Evolutionary conservation across 2,888 invertebrate species (phyloP).

Genomic region (Pseudoips prasinana): DNA sequence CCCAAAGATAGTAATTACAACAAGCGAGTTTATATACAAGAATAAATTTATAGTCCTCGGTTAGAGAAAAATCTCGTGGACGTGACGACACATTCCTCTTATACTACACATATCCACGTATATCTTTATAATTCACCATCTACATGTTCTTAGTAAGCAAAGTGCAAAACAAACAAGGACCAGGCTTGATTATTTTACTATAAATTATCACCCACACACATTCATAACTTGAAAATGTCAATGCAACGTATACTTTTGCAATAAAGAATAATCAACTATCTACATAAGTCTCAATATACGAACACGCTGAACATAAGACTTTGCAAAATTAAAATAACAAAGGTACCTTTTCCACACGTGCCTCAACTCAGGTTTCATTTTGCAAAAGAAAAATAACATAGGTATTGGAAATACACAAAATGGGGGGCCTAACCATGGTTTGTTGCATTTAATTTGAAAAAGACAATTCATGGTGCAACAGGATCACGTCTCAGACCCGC

Average conservation of each 20-base stretch:
- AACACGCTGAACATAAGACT: conserved; percentile 37
- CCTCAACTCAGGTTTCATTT: conserved; percentile 65
- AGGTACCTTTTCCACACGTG: conserved; percentile 64
- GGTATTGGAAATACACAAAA: conserved; percentile 47
- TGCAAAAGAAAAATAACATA: conserved; percentile 57
- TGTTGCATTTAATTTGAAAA: conserved; percentile 68
- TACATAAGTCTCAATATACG: conserved; percentile 16
- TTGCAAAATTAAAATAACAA: conserved; percentile 64
- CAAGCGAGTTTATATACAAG: too few species aligned
- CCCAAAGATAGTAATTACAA: too few species aligned
- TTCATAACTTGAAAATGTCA: conserved; percentile 6
- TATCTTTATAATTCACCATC: too few species aligned
- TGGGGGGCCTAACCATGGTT: conserved; percentile 53
- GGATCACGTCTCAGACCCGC: conserved; percentile 61
- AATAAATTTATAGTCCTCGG: too few species aligned
- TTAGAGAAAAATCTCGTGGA: too few species aligned
- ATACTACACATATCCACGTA: too few species aligned
- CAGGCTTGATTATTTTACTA: conserved; percentile 14
- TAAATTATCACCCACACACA: conserved; percentile 16
- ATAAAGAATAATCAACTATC: conserved; percentile 17
- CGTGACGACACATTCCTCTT: too few species aligned
- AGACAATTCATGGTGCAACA: conserved; percentile 64
- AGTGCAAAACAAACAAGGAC: conserved; percentile 12
- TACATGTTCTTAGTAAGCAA: too few species aligned
- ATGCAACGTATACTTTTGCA: conserved; percentile 6